A percentile compares a stretch with the other conserved stretches of the same genome.
These are phyloP conservation scores for Corvus moneduloides DNA, from an alignment of 2,113 vertebrate species.

Conservation along the genomic window DNA sequence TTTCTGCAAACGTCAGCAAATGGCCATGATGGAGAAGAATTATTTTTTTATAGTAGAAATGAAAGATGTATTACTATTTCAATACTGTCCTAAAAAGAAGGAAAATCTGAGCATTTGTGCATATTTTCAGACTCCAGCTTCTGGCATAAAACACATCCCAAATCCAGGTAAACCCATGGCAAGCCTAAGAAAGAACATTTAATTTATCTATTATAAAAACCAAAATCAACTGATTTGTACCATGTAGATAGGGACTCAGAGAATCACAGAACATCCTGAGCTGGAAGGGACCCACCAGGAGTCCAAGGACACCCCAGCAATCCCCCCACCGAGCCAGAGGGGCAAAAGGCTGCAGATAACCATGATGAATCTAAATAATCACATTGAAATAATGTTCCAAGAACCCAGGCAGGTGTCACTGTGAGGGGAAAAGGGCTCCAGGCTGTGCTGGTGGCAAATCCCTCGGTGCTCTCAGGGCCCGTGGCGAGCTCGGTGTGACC, in stretches of 20 bases:
- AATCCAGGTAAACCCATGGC: background rate
- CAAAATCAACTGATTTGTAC: background rate
- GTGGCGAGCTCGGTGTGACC: constrained; percentile 3
- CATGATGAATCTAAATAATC: background rate
- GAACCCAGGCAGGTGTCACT: background rate
- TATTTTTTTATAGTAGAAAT: background rate
- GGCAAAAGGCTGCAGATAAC: background rate
- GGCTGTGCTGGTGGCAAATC: background rate
- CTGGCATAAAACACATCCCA: background rate
- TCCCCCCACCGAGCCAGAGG: background rate
- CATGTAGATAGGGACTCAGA: background rate
- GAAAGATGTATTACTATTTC: background rate
- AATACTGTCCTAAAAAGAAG: background rate
- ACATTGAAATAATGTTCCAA: background rate
- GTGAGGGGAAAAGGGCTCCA: background rate
- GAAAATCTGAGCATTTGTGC: background rate
- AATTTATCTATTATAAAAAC: background rate
- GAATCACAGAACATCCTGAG: background rate
- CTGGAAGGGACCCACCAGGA: background rate
- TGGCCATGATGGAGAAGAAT: background rate
- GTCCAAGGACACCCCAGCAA: background rate
- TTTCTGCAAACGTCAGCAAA: background rate
- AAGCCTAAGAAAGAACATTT: background rate
- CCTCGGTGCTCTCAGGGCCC: background rate
- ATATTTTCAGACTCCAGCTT: background rate